Evolutionary conservation across 2,888 invertebrate genomes (phyloP).

Genomic region (Agrenia bidenticulata): DNA sequence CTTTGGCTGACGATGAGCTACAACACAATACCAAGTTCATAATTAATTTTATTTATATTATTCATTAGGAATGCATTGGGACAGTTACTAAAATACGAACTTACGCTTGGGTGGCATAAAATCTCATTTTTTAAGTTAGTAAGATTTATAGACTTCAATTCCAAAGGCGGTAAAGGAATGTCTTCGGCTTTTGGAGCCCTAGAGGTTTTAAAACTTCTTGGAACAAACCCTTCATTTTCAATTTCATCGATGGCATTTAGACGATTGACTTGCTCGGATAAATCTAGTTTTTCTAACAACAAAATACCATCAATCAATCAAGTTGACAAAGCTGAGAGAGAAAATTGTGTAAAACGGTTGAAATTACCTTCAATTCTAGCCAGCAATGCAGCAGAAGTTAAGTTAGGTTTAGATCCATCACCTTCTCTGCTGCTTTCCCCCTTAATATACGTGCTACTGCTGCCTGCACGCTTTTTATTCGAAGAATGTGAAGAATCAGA

Average conservation of each 20-base stretch:
- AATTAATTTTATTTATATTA: neutral
- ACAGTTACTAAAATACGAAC: slow-evolving; percentile 10
- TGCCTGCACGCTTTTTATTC: slow-evolving; percentile 6
- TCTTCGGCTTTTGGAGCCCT: slow-evolving; percentile 40
- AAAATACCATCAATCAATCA: neutral
- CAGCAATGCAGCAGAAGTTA: slow-evolving; percentile 34
- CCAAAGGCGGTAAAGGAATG: slow-evolving; percentile 50
- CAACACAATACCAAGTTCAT: slow-evolving; percentile 25
- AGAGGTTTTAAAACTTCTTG: slow-evolving; percentile 44
- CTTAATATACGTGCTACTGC: neutral
- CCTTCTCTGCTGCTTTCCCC: neutral
- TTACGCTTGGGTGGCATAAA: slow-evolving; percentile 50
- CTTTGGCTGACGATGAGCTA: slow-evolving; percentile 48
- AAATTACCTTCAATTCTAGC: slow-evolving; percentile 49
- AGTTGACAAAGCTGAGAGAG: neutral
- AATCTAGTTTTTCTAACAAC: slow-evolving; percentile 47
- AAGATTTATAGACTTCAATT: slow-evolving; percentile 49
- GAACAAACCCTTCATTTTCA: slow-evolving; percentile 48
- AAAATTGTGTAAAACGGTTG: too few species aligned
- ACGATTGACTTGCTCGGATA: slow-evolving; percentile 44
- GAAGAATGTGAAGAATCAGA: slow-evolving; percentile 18
- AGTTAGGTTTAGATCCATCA: neutral
- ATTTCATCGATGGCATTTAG: slow-evolving; percentile 49
- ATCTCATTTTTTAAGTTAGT: slow-evolving; percentile 49
- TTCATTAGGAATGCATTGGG: neutral